phyloP scores from a whole-genome alignment of 2,888 invertebrate genomes.

The Leucania comma region DNA sequence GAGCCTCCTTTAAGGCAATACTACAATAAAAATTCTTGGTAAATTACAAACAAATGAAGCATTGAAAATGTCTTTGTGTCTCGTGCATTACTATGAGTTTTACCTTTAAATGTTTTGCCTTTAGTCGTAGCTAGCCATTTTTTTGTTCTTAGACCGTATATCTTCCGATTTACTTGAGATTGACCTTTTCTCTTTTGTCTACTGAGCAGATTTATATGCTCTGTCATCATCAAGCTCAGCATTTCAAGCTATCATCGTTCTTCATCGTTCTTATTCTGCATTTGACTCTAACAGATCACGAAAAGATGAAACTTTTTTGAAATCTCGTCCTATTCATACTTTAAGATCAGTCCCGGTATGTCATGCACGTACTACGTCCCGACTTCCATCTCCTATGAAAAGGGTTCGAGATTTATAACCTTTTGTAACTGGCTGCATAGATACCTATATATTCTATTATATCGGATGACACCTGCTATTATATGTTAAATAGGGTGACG shows the following conservation, averaged over 20 bases:
- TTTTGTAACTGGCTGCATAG: slow-evolving; percentile 64
- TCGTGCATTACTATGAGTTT: no score
- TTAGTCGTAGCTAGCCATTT: no score
- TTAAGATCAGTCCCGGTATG: slow-evolving; percentile 32
- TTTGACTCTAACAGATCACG: neutral
- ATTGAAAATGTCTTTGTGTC: no score
- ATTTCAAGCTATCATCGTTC: neutral
- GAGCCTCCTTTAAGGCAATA: no score
- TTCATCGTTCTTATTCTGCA: neutral
- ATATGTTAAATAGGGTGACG: slow-evolving; percentile 66
- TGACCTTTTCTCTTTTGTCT: neutral
- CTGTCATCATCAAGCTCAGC: neutral
- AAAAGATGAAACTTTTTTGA: neutral
- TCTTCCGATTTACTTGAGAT: no score
- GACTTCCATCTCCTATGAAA: slow-evolving; percentile 69
- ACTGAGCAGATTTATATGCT: neutral
- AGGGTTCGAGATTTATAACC: slow-evolving; percentile 73
- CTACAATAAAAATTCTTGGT: no score
- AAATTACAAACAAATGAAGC: no score
- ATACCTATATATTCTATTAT: slow-evolving; percentile 61
- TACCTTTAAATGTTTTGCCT: no score
- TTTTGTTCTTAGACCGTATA: no score
- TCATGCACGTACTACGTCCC: slow-evolving; percentile 61
- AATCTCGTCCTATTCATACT: slow-evolving; percentile 39
- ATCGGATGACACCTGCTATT: slow-evolving; percentile 69